These are phyloP conservation scores for Sinopyrophorus schimmeli DNA, from an alignment of 2,888 invertebrate species.

Conservation along the genomic window DNA sequence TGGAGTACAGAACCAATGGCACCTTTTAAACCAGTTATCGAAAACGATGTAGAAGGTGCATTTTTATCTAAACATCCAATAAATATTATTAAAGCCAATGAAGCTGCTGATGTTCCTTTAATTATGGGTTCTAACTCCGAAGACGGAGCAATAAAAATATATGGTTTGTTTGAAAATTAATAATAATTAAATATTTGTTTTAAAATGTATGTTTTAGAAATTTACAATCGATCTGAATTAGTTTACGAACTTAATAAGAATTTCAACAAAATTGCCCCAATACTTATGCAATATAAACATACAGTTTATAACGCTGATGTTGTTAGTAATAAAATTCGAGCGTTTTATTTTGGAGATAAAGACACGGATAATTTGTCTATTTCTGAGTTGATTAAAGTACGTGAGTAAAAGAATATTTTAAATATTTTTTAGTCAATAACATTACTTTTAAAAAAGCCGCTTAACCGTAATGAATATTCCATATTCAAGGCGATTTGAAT, in stretches of 20 bases:
- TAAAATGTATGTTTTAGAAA: constrained; percentile 39
- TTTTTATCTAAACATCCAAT: constrained; percentile 70
- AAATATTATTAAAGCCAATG: constrained; percentile 55
- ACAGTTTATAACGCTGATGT: constrained; percentile 42
- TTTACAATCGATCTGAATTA: constrained; percentile 46
- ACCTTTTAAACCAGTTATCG: constrained; percentile 76
- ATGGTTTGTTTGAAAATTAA: too few relatives aligned
- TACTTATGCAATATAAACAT: constrained; percentile 54
- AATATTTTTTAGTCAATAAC: too few relatives aligned
- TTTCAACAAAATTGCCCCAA: constrained; percentile 54
- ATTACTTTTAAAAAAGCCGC: too few relatives aligned
- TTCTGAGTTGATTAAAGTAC: constrained; percentile 52
- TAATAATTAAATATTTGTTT: too few relatives aligned
- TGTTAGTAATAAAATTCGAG: constrained; percentile 49
- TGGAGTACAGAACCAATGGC: constrained; percentile 82
- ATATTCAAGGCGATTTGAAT: too few relatives aligned
- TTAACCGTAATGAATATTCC: too few relatives aligned
- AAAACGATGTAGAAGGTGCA: constrained; percentile 68
- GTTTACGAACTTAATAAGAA: constrained; percentile 52
- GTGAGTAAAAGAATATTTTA: too few relatives aligned
- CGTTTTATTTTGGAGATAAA: constrained; percentile 56
- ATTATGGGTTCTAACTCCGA: constrained; percentile 73
- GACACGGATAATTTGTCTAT: constrained; percentile 49
- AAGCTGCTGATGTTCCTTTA: constrained; percentile 64
- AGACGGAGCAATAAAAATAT: constrained; percentile 73